Evolutionary conservation across 1,140 invertebrate species (phyloP).

Genomic region (Ephestia elutella): DNA sequence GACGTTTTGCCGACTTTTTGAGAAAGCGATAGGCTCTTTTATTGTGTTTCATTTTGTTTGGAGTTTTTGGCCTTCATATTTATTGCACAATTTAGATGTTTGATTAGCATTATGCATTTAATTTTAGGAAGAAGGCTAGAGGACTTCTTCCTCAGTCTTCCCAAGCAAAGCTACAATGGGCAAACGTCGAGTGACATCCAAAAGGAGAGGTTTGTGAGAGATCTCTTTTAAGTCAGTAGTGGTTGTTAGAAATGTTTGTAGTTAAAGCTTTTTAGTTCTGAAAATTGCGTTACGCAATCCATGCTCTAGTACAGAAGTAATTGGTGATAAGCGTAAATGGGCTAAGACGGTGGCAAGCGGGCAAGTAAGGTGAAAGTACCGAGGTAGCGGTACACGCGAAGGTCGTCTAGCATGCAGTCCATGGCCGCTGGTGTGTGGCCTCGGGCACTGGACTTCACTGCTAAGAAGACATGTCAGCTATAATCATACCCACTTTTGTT

Average conservation of each 20-base stretch:
- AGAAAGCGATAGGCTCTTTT: too few relatives aligned
- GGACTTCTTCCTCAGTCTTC: too few relatives aligned
- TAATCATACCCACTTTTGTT: too few relatives aligned
- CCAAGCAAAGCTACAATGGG: too few relatives aligned
- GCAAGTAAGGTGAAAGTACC: slow-evolving; percentile 52
- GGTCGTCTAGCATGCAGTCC: slow-evolving; percentile 24
- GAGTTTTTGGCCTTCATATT: too few relatives aligned
- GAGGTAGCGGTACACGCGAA: slow-evolving; percentile 26
- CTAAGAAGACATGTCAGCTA: not conserved
- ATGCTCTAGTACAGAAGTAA: not conserved
- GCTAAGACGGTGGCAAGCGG: slow-evolving; percentile 37
- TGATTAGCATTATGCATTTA: too few relatives aligned
- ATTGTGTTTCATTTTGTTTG: too few relatives aligned
- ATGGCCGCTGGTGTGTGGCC: slow-evolving; percentile 3
- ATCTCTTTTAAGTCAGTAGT: not conserved
- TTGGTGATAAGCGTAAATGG: slow-evolving; percentile 37
- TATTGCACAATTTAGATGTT: too few relatives aligned
- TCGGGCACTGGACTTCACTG: not conserved
- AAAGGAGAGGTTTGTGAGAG: not conserved
- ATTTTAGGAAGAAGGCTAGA: too few relatives aligned
- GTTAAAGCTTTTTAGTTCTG: not conserved
- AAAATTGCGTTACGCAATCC: not conserved
- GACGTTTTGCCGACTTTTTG: too few relatives aligned
- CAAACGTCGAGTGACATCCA: not conserved
- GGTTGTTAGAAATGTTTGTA: not conserved